phyloP scores from a whole-genome alignment of 2,113 vertebrate species.

The Megalops atlanticus region DNA sequence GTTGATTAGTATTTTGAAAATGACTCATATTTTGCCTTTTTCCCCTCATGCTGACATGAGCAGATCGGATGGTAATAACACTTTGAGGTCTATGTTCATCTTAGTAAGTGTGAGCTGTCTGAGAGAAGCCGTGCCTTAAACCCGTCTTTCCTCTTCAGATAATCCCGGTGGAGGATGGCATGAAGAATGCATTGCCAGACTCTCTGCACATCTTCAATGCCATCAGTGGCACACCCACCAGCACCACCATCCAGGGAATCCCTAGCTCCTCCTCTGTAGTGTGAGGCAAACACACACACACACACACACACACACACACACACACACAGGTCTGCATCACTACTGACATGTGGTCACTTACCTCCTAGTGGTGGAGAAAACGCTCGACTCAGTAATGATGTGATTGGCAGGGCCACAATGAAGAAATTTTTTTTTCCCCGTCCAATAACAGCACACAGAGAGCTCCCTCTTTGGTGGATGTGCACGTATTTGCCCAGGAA shows the following conservation, averaged over 20 bases:
- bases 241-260: conserved; percentile 89
- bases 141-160: conserved; percentile 72
- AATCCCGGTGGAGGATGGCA: conserved; percentile 81
- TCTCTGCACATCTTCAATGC: conserved; percentile 97
- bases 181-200: conserved; percentile 86
- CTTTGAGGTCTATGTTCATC: conserved; percentile 28
- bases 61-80: conserved; percentile 96
- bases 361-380: background rate
- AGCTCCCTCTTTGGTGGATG: conserved; percentile 25
- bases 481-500: conserved; percentile 7
- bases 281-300: conserved; percentile 62
- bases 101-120: background rate
- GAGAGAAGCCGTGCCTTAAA: background rate
- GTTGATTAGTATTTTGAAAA: conserved; percentile 42
- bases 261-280: conserved; percentile 92
- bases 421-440: background rate
- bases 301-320: background rate
- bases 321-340: background rate
- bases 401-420: conserved; percentile 24
- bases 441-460: background rate
- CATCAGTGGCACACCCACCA: conserved; percentile 95
- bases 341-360: background rate
- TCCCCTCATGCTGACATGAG: conserved; percentile 74
- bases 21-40: conserved; percentile 57
- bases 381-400: background rate